Evolutionary conservation across 2,888 invertebrate genomes (phyloP).

Genomic region (Agonopterix alstromeriana): DNA sequence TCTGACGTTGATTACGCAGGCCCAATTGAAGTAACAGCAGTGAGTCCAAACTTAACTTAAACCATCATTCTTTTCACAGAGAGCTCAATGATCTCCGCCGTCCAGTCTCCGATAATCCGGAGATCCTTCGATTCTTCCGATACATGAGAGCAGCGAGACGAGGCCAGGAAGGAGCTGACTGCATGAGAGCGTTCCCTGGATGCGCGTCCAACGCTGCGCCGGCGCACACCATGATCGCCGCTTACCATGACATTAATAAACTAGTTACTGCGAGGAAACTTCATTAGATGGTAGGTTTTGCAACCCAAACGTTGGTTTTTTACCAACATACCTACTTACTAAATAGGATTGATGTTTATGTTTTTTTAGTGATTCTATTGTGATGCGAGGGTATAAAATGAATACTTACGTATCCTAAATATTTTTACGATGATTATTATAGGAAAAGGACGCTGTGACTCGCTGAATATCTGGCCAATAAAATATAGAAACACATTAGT

Average conservation of each 20-base stretch:
- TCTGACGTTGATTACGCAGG: no score
- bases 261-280: constrained; percentile 88
- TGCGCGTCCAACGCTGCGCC: constrained; percentile 80
- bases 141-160: constrained; percentile 93
- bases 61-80: constrained; percentile 52
- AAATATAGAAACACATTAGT: no score
- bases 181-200: constrained; percentile 79
- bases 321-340: no score
- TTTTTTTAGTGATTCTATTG: no score
- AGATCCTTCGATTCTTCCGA: constrained; percentile 90
- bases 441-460: no score
- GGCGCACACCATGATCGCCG: constrained; percentile 89
- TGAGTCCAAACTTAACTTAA: not conserved
- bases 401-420: no score
- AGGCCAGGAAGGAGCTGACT: constrained; percentile 88
- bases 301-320: no score
- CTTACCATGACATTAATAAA: constrained; percentile 92
- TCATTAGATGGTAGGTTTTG: constrained; percentile 12
- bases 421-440: no score
- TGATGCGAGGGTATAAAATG: no score
- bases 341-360: no score
- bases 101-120: constrained; percentile 90
- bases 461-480: no score
- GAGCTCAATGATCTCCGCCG: constrained; percentile 90
- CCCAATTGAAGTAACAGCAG: not conserved